phyloP scores from a whole-genome alignment of 2,113 vertebrate species.

The Malurus cyaneus region DNA sequence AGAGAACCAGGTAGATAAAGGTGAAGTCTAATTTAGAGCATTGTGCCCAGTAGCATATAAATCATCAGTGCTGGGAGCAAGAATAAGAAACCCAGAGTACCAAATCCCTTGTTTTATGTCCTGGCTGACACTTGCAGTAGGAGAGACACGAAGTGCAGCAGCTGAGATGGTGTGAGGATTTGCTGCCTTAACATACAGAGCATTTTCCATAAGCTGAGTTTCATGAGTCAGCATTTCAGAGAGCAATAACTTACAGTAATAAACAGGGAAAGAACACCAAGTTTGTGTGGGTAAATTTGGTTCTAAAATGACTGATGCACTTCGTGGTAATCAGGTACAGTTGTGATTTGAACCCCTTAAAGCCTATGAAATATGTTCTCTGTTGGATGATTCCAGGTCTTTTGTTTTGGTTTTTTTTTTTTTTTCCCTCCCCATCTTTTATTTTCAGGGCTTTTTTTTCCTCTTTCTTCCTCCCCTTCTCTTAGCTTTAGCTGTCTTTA shows the following conservation, averaged over 20 bases:
- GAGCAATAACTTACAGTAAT: slow-evolving; percentile 61
- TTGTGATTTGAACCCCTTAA: slow-evolving; percentile 52
- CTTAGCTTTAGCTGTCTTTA: background rate
- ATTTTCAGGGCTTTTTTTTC: background rate
- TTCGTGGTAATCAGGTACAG: slow-evolving; percentile 50
- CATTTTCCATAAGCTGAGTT: slow-evolving; percentile 10
- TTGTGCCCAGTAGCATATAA: background rate
- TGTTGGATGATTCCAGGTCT: background rate
- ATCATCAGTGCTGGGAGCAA: background rate
- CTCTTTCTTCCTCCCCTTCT: background rate
- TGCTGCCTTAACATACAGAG: slow-evolving; percentile 49
- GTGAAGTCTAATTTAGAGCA: background rate
- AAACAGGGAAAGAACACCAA: slow-evolving; percentile 41
- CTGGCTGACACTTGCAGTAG: background rate
- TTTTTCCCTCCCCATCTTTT: background rate
- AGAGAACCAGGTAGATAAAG: background rate
- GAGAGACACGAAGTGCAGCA: background rate
- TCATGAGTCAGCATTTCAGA: slow-evolving; percentile 60
- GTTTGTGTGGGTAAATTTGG: slow-evolving; percentile 64
- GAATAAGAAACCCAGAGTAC: background rate
- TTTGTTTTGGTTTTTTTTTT: too few species aligned
- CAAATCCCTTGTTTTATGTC: background rate
- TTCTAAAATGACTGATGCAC: slow-evolving; percentile 61
- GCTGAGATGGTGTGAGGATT: slow-evolving; percentile 22
- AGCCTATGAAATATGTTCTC: slow-evolving; percentile 28